A percentile compares a stretch with the other conserved stretches of the same genome.
phyloP scores from a whole-genome alignment of 2,113 vertebrate genomes.

The Periophthalmodon schlosseri region DNA sequence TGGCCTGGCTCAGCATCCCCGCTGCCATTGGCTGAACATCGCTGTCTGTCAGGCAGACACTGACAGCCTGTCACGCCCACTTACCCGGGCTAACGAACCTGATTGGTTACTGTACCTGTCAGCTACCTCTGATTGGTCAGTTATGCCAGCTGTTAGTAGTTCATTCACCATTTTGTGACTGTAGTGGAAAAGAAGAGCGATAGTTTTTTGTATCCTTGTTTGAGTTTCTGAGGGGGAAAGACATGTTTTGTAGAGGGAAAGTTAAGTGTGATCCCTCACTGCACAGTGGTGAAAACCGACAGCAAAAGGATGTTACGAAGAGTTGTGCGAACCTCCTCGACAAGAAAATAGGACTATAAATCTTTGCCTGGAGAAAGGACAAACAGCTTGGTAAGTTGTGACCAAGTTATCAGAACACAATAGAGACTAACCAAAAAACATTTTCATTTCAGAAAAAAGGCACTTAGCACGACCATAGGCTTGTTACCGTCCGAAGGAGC shows the following conservation, averaged over 20 bases:
- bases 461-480: conserved; percentile 17
- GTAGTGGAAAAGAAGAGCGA: conserved; percentile 88
- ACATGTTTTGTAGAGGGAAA: conserved; percentile 73
- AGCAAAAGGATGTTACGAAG: conserved; percentile 60
- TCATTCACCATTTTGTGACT: conserved; percentile 99
- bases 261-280: conserved; percentile 58
- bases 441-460: conserved; percentile 24
- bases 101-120: conserved; percentile 82
- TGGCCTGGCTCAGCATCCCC: conserved; percentile 54
- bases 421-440: conserved; percentile 21
- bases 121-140: conserved; percentile 81
- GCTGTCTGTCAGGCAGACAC: conserved; percentile 55
- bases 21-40: conserved; percentile 67
- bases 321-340: conserved; percentile 44
- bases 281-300: conserved; percentile 52
- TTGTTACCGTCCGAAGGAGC: conserved; percentile 48
- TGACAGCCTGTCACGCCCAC: conserved; percentile 62
- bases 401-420: conserved; percentile 50
- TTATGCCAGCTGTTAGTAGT: conserved; percentile 90
- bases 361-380: conserved; percentile 55
- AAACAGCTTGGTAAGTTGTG: conserved; percentile 74
- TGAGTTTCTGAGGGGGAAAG: conserved; percentile 76
- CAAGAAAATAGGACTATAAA: conserved; percentile 66
- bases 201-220: conserved; percentile 77
- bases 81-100: conserved; percentile 27